These are phyloP conservation scores for Tylochromis polylepis DNA, from an alignment of 2,113 vertebrate species.

Conservation along the genomic window DNA sequence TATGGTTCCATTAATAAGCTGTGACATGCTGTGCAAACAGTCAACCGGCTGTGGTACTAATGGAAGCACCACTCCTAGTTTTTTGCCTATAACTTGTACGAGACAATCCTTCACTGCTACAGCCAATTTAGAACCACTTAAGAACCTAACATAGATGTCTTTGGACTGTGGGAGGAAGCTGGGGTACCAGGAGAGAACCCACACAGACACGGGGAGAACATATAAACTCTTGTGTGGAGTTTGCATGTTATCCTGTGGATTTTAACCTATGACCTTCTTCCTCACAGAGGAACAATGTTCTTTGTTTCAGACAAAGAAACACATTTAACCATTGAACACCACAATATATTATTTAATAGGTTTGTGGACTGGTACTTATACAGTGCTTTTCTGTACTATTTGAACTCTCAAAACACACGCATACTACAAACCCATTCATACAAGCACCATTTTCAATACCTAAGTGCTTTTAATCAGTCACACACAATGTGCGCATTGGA, in stretches of 20 bases:
- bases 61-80: background rate
- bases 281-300: background rate
- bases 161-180: background rate
- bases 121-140: background rate
- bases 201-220: rapidly evolving
- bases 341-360: background rate
- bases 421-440: background rate
- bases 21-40: background rate
- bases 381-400: no score
- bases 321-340: background rate
- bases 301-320: background rate
- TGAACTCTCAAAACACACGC: background rate
- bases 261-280: background rate
- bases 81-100: background rate
- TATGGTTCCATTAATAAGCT: background rate
- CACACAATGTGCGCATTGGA: background rate
- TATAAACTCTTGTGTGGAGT: background rate
- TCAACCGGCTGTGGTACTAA: background rate
- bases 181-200: background rate
- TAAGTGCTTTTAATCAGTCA: background rate
- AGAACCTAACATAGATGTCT: background rate
- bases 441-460: background rate
- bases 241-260: background rate
- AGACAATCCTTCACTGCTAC: background rate
- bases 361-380: background rate